Conservation (phyloP, 37 sponge, comb jelly and placozoan species). For the Tethya wilhelma region DNA sequence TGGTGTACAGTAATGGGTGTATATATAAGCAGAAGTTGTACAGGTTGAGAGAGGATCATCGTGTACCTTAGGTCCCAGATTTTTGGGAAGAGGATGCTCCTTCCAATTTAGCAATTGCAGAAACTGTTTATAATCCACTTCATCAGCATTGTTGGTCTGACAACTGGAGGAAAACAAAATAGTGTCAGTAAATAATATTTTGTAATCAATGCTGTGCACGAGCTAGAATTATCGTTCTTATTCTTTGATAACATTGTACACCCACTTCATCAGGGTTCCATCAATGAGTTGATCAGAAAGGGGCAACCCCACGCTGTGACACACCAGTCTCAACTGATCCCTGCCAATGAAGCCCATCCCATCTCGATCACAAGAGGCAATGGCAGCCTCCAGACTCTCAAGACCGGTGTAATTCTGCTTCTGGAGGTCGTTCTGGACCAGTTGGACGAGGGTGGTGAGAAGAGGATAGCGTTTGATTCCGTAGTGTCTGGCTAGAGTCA, state of each 20-base stretch:
- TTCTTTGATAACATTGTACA: background rate
- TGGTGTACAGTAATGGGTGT: background rate
- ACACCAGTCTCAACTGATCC: slow-evolving; percentile 41
- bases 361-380: slow-evolving; percentile 20
- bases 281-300: slow-evolving; percentile 79
- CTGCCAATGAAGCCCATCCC: slow-evolving; percentile 45
- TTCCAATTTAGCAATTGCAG: slow-evolving; percentile 68
- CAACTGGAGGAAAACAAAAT: slow-evolving; percentile 27
- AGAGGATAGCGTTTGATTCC: slow-evolving; percentile 63
- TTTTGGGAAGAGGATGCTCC: slow-evolving; percentile 59
- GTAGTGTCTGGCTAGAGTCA: slow-evolving; percentile 86
- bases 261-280: slow-evolving; percentile 77
- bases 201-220: background rate
- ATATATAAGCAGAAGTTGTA: background rate
- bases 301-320: slow-evolving; percentile 42
- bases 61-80: background rate
- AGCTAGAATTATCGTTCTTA: background rate
- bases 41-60: background rate
- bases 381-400: slow-evolving; percentile 9
- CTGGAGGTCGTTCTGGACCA: slow-evolving; percentile 63
- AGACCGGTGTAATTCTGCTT: slow-evolving; percentile 62
- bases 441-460: slow-evolving; percentile 44
- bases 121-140: slow-evolving; percentile 71
- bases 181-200: background rate
- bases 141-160: slow-evolving; percentile 26